phyloP scores from a whole-genome alignment of 2,113 vertebrate genomes.

The Lanius ludovicianus region DNA sequence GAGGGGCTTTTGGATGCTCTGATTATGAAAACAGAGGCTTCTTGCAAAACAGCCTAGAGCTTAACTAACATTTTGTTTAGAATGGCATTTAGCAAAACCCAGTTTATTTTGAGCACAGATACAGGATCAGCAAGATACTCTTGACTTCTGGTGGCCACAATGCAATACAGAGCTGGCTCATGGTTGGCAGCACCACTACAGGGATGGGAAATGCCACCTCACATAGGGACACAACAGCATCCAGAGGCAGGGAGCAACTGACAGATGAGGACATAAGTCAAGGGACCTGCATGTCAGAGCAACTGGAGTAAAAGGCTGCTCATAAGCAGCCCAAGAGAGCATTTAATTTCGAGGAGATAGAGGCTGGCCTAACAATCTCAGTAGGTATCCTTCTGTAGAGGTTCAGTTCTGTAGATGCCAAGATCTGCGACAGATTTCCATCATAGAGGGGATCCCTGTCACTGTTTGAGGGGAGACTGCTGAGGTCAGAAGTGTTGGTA shows the following conservation, averaged over 20 bases:
- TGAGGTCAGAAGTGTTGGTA: neutral
- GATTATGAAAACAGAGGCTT: neutral
- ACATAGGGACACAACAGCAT: neutral
- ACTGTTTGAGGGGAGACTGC: neutral
- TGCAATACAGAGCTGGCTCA: neutral
- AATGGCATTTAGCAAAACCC: neutral
- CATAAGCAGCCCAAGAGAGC: neutral
- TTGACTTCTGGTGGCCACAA: neutral
- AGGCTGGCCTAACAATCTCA: neutral
- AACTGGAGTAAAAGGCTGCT: neutral
- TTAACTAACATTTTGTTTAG: neutral
- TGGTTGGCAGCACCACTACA: neutral
- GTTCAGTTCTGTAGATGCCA: neutral
- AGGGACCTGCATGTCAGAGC: neutral
- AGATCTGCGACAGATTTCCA: neutral
- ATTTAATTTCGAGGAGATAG: neutral
- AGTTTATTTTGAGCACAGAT: neutral
- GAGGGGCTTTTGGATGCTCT: neutral
- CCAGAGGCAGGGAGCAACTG: neutral
- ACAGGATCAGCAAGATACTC: neutral
- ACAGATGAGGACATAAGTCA: neutral
- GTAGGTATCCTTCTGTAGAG: neutral
- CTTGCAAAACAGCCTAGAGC: neutral
- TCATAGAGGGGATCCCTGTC: neutral
- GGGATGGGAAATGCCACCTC: neutral